Conservation (phyloP, 2,888 invertebrate species). For the Agriopis leucophaearia region DNA sequence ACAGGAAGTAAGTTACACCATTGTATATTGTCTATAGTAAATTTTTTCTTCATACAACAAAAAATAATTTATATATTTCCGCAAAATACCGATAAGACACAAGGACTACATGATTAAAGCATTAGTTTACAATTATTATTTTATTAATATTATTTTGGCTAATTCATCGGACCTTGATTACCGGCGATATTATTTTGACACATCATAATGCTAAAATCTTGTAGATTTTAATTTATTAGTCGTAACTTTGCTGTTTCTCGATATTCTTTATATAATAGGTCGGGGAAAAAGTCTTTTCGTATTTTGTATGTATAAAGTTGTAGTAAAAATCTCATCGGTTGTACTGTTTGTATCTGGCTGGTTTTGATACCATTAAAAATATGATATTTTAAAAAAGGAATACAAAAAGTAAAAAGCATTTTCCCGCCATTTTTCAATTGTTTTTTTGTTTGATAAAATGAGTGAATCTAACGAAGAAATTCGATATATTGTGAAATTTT, state of each 20-base stretch:
- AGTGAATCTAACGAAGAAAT: no score
- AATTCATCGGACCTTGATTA: constrained; percentile 34
- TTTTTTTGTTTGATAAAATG: no score
- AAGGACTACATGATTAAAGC: constrained; percentile 41
- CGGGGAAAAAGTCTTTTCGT: no score
- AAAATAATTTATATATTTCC: constrained; percentile 40
- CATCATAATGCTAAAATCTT: constrained; percentile 18
- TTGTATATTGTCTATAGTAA: constrained; percentile 40
- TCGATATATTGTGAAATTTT: no score
- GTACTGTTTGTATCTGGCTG: no score
- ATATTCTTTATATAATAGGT: neutral
- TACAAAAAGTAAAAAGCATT: no score
- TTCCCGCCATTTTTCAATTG: no score
- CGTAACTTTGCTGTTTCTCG: constrained; percentile 27
- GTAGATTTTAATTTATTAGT: constrained; percentile 27
- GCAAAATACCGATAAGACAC: constrained; percentile 39
- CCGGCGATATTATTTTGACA: constrained; percentile 31
- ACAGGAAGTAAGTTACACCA: constrained; percentile 41
- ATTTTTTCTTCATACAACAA: constrained; percentile 39
- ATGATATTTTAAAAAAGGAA: no score
- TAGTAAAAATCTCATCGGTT: no score
- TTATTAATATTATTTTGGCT: constrained; percentile 38
- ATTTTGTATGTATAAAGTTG: no score
- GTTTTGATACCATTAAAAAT: no score
- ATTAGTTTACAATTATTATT: constrained; percentile 41